Evolutionary conservation across 2,888 invertebrate species (phyloP).

Genomic region (Notocelia uddmanniana): DNA sequence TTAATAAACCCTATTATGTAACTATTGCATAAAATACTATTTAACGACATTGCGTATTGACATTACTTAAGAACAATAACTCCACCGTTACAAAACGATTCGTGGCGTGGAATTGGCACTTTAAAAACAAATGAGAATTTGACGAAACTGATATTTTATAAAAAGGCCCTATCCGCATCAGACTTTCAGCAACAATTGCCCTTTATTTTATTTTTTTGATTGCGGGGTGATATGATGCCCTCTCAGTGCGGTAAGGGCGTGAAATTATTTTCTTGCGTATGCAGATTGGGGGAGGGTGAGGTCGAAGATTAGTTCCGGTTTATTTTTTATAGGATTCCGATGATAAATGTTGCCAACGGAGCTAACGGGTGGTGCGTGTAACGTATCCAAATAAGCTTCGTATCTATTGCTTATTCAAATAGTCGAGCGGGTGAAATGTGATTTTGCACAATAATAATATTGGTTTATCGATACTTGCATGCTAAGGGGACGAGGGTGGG

Average conservation of each 20-base stretch:
- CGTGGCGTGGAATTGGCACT: constrained; percentile 14
- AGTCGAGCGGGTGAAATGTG: constrained; percentile 43
- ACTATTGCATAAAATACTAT: no score
- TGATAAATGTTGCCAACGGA: constrained; percentile 80
- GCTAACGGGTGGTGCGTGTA: constrained; percentile 82
- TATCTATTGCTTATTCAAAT: constrained; percentile 54
- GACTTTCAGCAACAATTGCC: no score
- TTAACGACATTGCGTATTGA: neutral
- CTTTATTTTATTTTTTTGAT: neutral
- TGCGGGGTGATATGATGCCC: constrained; percentile 46
- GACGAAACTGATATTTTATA: constrained; percentile 22
- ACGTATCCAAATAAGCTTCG: constrained; percentile 76
- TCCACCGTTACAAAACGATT: neutral
- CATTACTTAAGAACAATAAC: neutral
- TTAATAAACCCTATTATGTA: no score
- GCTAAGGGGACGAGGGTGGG: constrained; percentile 5
- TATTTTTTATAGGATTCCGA: constrained; percentile 84
- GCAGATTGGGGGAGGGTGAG: constrained; percentile 78
- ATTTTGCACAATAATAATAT: constrained; percentile 25
- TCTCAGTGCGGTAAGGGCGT: constrained; percentile 76
- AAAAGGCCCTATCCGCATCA: neutral
- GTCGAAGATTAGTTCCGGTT: constrained; percentile 81
- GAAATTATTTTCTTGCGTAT: constrained; percentile 85
- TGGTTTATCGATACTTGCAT: constrained; percentile 25
- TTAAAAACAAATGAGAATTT: constrained; percentile 34